Conservation (phyloP, 1,140 invertebrate species). For the Oryctes rhinoceros region DNA sequence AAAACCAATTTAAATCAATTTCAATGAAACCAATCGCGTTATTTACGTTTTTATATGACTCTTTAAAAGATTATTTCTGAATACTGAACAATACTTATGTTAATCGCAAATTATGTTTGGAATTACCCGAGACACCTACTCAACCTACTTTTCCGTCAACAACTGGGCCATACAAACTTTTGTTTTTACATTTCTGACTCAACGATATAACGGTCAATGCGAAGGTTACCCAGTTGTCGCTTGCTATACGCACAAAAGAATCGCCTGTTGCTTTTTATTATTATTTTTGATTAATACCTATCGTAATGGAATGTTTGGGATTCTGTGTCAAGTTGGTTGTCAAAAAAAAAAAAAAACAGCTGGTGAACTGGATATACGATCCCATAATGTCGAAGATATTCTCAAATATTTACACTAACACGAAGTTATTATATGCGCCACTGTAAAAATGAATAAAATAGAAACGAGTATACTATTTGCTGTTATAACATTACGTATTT, state of each 20-base stretch:
- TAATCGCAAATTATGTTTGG: background rate
- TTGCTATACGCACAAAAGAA: background rate
- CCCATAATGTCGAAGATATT: background rate
- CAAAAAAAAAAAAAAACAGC: background rate
- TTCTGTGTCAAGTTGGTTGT: conserved; percentile 12
- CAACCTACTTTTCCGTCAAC: conserved; percentile 16
- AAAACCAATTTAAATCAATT: too few species aligned
- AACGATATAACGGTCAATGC: conserved; percentile 28
- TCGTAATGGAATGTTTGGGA: background rate
- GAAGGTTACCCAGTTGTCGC: background rate
- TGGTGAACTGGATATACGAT: background rate
- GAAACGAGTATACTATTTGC: too few species aligned
- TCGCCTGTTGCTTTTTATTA: background rate
- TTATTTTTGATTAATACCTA: background rate
- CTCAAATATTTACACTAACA: background rate
- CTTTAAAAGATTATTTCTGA: background rate
- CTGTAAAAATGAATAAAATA: too few species aligned
- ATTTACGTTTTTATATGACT: too few species aligned
- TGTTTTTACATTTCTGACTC: conserved; percentile 34
- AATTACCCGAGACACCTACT: conserved; percentile 1
- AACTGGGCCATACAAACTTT: conserved; percentile 27
- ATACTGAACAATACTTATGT: background rate
- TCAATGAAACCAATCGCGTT: too few species aligned
- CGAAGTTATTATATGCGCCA: too few species aligned
- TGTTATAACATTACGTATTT: too few species aligned